Percentiles rank a stretch among this genome's conserved stretches.
Evolutionary conservation across 2,888 invertebrate genomes (phyloP).

Genomic region (Tipula helvola): DNA sequence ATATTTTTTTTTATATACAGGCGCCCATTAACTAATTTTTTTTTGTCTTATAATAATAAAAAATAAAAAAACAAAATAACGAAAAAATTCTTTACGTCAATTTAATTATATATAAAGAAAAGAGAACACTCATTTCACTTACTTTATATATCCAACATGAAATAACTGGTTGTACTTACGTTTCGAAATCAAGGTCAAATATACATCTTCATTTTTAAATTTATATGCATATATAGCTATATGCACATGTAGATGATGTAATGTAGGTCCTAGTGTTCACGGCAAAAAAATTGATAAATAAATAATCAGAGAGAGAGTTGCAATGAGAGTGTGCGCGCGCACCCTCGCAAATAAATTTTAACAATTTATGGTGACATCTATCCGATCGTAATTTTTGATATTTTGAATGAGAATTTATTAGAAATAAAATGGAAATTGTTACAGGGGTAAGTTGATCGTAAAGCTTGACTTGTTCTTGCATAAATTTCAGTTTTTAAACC

Average conservation of each 20-base stretch:
- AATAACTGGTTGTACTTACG: neutral
- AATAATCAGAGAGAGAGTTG: neutral
- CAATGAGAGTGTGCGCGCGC: neutral
- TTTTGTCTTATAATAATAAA: neutral
- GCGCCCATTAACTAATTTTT: neutral
- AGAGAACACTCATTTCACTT: neutral
- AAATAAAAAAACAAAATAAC: neutral
- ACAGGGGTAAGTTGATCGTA: neutral
- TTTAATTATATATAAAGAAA: neutral
- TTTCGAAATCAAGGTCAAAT: neutral
- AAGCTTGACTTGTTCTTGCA: neutral
- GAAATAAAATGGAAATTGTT: neutral
- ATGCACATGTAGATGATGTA: neutral
- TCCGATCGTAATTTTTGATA: neutral
- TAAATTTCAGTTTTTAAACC: neutral
- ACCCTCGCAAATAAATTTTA: neutral
- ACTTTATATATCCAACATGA: neutral
- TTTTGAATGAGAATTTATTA: neutral
- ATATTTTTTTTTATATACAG: neutral
- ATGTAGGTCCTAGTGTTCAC: neutral
- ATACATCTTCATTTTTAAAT: neutral
- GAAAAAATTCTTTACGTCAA: neutral
- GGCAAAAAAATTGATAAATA: neutral
- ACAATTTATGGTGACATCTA: neutral
- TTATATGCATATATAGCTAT: neutral